A percentile compares a stretch with the other conserved stretches of the same genome.
These are phyloP conservation scores for Oligia latruncula DNA, from an alignment of 2,888 invertebrate species.

Conservation along the genomic window DNA sequence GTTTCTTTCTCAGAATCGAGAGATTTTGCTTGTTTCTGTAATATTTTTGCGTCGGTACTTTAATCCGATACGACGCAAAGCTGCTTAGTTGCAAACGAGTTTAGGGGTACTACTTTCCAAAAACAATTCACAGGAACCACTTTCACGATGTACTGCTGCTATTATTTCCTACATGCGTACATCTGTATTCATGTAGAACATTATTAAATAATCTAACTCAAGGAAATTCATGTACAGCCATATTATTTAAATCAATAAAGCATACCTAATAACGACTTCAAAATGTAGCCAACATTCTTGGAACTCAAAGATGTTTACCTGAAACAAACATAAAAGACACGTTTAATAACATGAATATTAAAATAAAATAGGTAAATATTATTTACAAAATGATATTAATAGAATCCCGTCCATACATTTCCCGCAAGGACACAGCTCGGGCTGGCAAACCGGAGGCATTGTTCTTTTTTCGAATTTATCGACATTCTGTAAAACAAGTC, in stretches of 20 bases:
- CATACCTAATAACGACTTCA: conserved; percentile 22
- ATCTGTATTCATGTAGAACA: neutral
- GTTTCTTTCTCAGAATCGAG: neutral
- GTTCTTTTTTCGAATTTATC: conserved; percentile 41
- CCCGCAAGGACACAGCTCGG: neutral
- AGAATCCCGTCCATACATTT: conserved; percentile 6
- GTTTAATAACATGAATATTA: neutral
- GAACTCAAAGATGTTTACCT: conserved; percentile 37
- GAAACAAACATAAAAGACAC: conserved; percentile 32
- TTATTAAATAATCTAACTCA: neutral
- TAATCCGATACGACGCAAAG: neutral
- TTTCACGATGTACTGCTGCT: neutral
- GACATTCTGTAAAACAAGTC: conserved; percentile 37
- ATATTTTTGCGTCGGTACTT: neutral
- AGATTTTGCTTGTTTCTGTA: neutral
- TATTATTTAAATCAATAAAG: neutral
- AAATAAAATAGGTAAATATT: neutral
- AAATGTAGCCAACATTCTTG: neutral
- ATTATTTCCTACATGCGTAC: neutral
- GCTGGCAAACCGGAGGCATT: conserved; percentile 20
- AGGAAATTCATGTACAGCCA: too few species aligned
- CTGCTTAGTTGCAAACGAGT: neutral
- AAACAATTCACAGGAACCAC: neutral
- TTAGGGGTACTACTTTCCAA: neutral
- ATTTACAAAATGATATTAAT: neutral